Evolutionary conservation across 2,113 vertebrate genomes (phyloP).

Genomic region (Aix galericulata): DNA sequence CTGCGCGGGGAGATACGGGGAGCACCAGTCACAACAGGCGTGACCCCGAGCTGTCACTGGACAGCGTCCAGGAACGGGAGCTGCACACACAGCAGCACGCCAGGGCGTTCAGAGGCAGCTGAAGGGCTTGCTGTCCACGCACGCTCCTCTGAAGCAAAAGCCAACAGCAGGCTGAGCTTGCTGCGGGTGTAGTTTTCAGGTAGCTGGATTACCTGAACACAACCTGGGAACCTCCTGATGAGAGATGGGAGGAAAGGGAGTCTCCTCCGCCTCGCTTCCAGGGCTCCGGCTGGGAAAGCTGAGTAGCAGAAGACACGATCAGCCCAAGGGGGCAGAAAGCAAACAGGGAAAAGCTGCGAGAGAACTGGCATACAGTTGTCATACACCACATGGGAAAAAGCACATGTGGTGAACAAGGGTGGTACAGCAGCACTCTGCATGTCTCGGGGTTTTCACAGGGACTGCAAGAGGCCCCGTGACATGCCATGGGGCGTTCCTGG

Average conservation of each 20-base stretch:
- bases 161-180: neutral
- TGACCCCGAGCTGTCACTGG: slow-evolving; percentile 5
- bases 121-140: neutral
- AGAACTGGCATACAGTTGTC: neutral
- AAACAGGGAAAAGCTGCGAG: neutral
- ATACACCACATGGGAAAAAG: neutral
- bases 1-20: neutral
- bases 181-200: neutral
- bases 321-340: neutral
- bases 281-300: neutral
- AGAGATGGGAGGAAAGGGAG: neutral
- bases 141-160: neutral
- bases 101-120: neutral
- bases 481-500: neutral
- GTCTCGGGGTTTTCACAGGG: neutral
- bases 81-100: neutral
- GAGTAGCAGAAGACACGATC: neutral
- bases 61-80: slow-evolving; percentile 23
- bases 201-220: neutral
- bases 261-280: neutral
- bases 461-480: neutral
- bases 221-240: neutral
- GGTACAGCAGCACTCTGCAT: neutral
- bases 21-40: slow-evolving; percentile 52
- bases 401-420: rapidly evolving